These are phyloP conservation scores for Plumapathes pennacea DNA, from an alignment of 92 coral and sea anemone genomes.

Conservation along the genomic window DNA sequence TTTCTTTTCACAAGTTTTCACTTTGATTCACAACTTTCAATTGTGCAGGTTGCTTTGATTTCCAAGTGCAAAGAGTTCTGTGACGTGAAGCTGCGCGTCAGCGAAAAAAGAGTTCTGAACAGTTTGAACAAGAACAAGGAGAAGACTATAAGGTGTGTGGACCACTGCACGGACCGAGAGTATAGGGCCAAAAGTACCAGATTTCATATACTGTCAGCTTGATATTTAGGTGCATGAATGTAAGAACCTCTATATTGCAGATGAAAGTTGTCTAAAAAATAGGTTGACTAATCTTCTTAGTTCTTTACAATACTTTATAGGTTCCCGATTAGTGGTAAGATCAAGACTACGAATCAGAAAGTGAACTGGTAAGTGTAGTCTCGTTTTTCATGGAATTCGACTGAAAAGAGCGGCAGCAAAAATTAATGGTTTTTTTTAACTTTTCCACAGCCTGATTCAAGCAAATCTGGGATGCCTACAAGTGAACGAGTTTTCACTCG, in stretches of 20 bases:
- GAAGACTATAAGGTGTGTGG: constrained; percentile 79
- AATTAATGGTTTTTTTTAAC: background rate
- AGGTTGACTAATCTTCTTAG: no score
- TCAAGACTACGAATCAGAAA: constrained; percentile 92
- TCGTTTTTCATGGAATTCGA: background rate
- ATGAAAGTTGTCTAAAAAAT: no score
- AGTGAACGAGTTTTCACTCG: constrained; percentile 77
- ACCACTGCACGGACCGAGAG: no score
- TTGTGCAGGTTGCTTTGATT: constrained; percentile 65
- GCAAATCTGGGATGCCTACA: constrained; percentile 85
- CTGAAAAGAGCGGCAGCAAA: background rate
- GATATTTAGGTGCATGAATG: no score
- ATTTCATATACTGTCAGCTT: no score
- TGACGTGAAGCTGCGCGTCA: constrained; percentile 84
- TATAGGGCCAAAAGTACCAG: no score
- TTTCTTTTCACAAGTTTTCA: no score
- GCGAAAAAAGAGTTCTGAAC: constrained; percentile 83
- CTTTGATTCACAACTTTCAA: background rate
- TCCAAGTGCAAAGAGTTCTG: constrained; percentile 95
- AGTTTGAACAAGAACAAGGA: constrained; percentile 91
- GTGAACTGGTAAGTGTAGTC: constrained; percentile 73
- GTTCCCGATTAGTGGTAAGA: constrained; percentile 91
- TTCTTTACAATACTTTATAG: no score
- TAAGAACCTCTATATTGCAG: no score
- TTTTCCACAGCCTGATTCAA: constrained; percentile 75